Evolutionary conservation across 2,113 vertebrate species (phyloP), one percentile per base, ranked within the genome.

Genomic region (Oostethus manadensis): DNA sequence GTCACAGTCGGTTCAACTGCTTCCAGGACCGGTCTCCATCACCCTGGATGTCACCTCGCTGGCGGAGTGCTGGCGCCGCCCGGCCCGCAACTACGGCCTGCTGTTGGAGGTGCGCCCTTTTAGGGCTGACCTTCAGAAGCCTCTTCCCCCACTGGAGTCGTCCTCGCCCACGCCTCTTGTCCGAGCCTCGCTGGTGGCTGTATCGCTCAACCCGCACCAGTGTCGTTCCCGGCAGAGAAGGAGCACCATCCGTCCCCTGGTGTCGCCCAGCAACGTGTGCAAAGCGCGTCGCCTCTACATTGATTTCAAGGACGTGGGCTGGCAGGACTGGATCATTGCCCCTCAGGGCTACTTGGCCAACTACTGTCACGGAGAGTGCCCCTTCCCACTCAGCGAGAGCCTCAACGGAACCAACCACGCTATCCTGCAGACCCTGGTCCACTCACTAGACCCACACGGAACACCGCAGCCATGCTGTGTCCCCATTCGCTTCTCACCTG

Each of bases 261-360:
- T 88, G 0, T 64, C 76, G 0, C 70, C 84, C 0, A 91, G 90
- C 71, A 88, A 77, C 0, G 70, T 94, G 13, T 98, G 97, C 84
- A 93, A 91, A n/a, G 82, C 93, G 0, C 84, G 94, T 1, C 86
- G 90, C 0, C 89, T 98, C 21, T 97, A 94, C 77, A 89, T 98
- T 48, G 93, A 93, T 82, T 98, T 99, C 84, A 92, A 88, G 5
- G 96, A 98, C 1, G 91, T 98, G 3, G 95, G 94, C 18, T 99
- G 95, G 96, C 93, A 97, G 80, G 92, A 93, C 63, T 99, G 96
- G 97, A 93, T 99, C 73, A 97, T 99, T 2, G 95, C 97, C 0
- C 95, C 97, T 0, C 93, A 92, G 56, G 96, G 97, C 11, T 99
- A 96, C 87, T 68, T 95, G 86, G 94, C 96, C 4, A 99, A 98